Evolutionary conservation across 53 echinoderm and acorn worm genomes (phyloP).

Genomic region (Echinarachnius parma): DNA sequence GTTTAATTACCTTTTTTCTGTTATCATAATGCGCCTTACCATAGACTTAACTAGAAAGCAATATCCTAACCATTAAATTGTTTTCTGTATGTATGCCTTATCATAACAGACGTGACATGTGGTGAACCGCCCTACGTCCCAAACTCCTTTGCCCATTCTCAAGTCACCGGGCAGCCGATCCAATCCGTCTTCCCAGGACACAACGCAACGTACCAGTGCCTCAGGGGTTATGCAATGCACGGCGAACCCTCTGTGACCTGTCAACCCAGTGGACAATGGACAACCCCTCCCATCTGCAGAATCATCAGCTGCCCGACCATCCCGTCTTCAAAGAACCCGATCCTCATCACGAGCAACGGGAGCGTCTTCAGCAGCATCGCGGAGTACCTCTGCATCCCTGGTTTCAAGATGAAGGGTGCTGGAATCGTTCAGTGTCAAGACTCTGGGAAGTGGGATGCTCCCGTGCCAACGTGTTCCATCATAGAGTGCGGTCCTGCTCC

Average conservation of each 20-base stretch:
- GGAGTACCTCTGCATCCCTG: slow-evolving; percentile 49
- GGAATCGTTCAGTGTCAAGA: slow-evolving; percentile 12
- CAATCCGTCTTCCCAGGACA: slow-evolving; percentile 22
- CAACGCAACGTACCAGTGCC: slow-evolving; percentile 42
- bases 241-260: slow-evolving; percentile 50
- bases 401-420: slow-evolving; percentile 39
- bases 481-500: slow-evolving; percentile 18
- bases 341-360: slow-evolving; percentile 20
- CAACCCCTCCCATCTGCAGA: slow-evolving; percentile 34
- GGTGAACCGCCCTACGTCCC: slow-evolving; percentile 32
- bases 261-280: slow-evolving; percentile 57
- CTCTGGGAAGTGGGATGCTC: slow-evolving; percentile 18
- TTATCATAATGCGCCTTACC: too few relatives aligned
- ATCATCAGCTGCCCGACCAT: slow-evolving; percentile 6
- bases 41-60: too few relatives aligned
- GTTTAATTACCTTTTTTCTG: too few relatives aligned
- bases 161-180: neutral
- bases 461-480: slow-evolving; percentile 1
- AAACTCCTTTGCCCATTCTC: slow-evolving; percentile 20
- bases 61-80: too few relatives aligned
- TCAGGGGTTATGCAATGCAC: slow-evolving; percentile 39
- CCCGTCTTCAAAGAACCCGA: slow-evolving; percentile 7
- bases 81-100: neutral
- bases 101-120: slow-evolving; percentile 39
- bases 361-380: slow-evolving; percentile 42